phyloP scores from a whole-genome alignment of 2,888 invertebrate genomes.

The Drosophila nr. perissopoda region DNA sequence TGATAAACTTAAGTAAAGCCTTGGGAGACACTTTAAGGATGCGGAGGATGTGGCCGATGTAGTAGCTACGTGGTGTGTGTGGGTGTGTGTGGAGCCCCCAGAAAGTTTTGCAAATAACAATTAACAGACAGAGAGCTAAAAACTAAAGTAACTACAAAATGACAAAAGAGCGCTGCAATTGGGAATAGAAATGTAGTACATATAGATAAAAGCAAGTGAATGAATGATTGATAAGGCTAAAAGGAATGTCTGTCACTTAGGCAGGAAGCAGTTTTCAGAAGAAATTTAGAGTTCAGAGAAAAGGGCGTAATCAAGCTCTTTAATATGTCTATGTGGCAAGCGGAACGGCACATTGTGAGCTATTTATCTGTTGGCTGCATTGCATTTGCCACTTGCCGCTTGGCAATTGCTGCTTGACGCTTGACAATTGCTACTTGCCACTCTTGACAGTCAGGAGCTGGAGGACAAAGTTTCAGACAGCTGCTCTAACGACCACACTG shows the following conservation, averaged over 20 bases:
- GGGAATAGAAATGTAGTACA: neutral
- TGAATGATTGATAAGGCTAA: slow-evolving; percentile 37
- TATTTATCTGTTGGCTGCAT: slow-evolving; percentile 41
- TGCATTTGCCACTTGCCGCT: slow-evolving; percentile 42
- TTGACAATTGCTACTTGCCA: slow-evolving; percentile 19
- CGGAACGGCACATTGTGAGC: slow-evolving; percentile 29
- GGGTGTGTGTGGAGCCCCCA: slow-evolving; percentile 1
- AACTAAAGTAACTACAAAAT: slow-evolving; percentile 36
- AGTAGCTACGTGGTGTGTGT: neutral
- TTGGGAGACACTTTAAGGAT: slow-evolving; percentile 1
- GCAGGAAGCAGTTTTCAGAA: slow-evolving; percentile 5
- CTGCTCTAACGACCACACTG: slow-evolving; percentile 16
- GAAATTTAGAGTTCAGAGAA: neutral
- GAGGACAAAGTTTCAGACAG: slow-evolving; percentile 46
- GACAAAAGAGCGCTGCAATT: slow-evolving; percentile 6
- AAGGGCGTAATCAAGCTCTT: slow-evolving; percentile 7
- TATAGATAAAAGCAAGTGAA: slow-evolving; percentile 9
- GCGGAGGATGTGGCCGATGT: neutral
- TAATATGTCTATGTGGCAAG: slow-evolving; percentile 19
- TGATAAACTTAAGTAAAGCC: slow-evolving; percentile 52
- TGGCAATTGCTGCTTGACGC: slow-evolving; percentile 16
- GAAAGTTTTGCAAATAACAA: slow-evolving; percentile 65
- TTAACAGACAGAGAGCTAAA: slow-evolving; percentile 52
- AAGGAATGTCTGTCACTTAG: slow-evolving; percentile 1
- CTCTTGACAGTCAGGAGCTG: slow-evolving; percentile 22